Evolutionary conservation across 1,140 invertebrate species (phyloP).

Genomic region (Battus philenor): DNA sequence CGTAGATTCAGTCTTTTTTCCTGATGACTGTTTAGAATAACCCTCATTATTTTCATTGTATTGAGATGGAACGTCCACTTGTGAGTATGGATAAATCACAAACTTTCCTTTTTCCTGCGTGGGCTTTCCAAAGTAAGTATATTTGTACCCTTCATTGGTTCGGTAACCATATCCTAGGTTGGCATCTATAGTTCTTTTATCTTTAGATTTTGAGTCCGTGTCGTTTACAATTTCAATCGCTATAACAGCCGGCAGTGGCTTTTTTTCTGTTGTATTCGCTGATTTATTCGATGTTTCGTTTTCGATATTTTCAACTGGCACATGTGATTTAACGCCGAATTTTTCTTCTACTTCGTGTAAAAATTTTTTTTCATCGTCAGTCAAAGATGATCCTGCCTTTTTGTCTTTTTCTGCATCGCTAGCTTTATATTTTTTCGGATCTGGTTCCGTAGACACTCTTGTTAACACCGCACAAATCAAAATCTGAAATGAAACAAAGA

Average conservation of each 20-base stretch:
- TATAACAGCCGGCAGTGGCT: constrained; percentile 72
- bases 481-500: constrained; percentile 46
- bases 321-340: constrained; percentile 62
- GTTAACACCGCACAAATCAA: constrained; percentile 34
- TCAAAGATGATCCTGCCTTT: constrained; percentile 37
- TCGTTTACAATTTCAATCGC: constrained; percentile 78
- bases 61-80: constrained; percentile 72
- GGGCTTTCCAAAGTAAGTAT: constrained; percentile 67
- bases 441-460: constrained; percentile 34
- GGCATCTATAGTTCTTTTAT: constrained; percentile 77
- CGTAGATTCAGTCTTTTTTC: constrained; percentile 27
- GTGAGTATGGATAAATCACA: constrained; percentile 78
- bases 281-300: constrained; percentile 25
- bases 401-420: constrained; percentile 42
- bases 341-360: constrained; percentile 71
- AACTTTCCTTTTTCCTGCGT: constrained; percentile 72
- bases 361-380: constrained; percentile 66
- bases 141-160: constrained; percentile 72
- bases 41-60: constrained; percentile 23
- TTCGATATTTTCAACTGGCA: constrained; percentile 30
- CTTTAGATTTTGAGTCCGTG: constrained; percentile 67
- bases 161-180: constrained; percentile 76
- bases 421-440: constrained; percentile 63
- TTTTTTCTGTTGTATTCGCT: constrained; percentile 25
- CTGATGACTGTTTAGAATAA: constrained; percentile 21